Percentiles rank a stretch among this genome's conserved stretches.
Evolutionary conservation across 2,113 vertebrate species (phyloP).

Genomic region (Vombatus ursinus): DNA sequence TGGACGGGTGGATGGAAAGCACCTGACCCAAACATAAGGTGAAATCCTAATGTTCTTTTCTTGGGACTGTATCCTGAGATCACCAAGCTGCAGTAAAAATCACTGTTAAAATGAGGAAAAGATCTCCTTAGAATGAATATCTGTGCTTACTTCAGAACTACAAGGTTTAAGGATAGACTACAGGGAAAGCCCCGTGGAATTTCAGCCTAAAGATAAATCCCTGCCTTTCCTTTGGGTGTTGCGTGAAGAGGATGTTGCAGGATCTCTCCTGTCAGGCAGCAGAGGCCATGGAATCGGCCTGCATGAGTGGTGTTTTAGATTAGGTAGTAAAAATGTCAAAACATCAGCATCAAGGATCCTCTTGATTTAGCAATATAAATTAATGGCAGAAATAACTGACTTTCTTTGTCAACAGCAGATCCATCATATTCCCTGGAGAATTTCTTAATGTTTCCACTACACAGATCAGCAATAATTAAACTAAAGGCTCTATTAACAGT

Average conservation of each 20-base stretch:
- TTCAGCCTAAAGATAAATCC: constrained; percentile 45
- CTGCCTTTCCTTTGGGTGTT: constrained; percentile 22
- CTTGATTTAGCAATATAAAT: constrained; percentile 17
- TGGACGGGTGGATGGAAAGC: background rate
- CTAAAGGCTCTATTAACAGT: background rate
- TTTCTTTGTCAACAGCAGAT: background rate
- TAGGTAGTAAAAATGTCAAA: constrained; percentile 50
- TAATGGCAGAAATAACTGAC: background rate
- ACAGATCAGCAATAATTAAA: background rate
- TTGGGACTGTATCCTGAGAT: constrained; percentile 50
- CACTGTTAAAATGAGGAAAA: constrained; percentile 54
- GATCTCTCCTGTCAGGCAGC: constrained; percentile 18
- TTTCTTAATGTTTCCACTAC: background rate
- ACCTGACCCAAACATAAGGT: background rate
- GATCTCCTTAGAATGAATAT: constrained; percentile 65
- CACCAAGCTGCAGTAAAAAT: constrained; percentile 54
- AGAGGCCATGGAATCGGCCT: constrained; percentile 40
- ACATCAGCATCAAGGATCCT: constrained; percentile 20
- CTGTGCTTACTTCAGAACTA: constrained; percentile 44
- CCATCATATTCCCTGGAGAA: background rate
- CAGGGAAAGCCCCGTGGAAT: constrained; percentile 27
- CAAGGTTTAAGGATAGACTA: constrained; percentile 33
- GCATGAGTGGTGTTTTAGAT: constrained; percentile 56
- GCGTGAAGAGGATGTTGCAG: background rate
- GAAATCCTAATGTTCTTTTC: constrained; percentile 48